phyloP scores from a whole-genome alignment of 2,888 invertebrate genomes.

The Parochlus steinenii region DNA sequence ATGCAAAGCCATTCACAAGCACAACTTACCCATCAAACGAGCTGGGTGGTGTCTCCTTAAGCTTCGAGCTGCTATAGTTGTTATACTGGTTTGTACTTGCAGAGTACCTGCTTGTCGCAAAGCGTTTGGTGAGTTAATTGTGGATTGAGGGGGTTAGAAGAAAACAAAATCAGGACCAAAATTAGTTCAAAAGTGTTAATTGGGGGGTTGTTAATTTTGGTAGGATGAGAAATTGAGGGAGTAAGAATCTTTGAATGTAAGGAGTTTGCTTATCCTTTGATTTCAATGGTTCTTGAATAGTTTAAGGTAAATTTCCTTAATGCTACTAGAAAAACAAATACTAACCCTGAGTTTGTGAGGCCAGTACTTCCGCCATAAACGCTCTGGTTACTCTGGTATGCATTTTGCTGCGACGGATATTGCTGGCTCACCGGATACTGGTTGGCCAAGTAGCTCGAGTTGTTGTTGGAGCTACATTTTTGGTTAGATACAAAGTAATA shows the following conservation, averaged over 20 bases:
- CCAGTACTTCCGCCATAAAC: slow-evolving; percentile 27
- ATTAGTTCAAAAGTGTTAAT: too few species aligned
- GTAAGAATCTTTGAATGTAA: too few species aligned
- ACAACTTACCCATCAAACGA: slow-evolving; percentile 28
- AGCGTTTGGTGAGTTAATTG: too few species aligned
- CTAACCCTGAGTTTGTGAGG: slow-evolving; percentile 30
- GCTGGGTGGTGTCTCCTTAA: slow-evolving; percentile 28
- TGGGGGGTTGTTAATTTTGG: too few species aligned
- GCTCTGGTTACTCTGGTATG: slow-evolving; percentile 31
- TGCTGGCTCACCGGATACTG: slow-evolving; percentile 22
- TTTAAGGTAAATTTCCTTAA: slow-evolving; percentile 1
- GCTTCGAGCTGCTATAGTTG: slow-evolving; percentile 31
- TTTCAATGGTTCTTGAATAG: too few species aligned
- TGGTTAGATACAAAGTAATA: slow-evolving; percentile 11
- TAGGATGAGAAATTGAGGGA: too few species aligned
- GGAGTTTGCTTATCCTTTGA: too few species aligned
- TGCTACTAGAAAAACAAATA: slow-evolving; percentile 15
- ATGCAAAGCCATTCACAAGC: slow-evolving; percentile 1
- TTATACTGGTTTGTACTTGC: slow-evolving; percentile 30
- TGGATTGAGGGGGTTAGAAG: too few species aligned
- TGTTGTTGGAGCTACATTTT: slow-evolving; percentile 27
- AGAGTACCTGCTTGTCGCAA: slow-evolving; percentile 23
- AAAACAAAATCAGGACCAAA: too few species aligned
- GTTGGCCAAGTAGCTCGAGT: slow-evolving; percentile 28
- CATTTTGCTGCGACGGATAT: slow-evolving; percentile 31